phyloP scores from a whole-genome alignment of 2,888 invertebrate species.

The Malacosoma neustria region DNA sequence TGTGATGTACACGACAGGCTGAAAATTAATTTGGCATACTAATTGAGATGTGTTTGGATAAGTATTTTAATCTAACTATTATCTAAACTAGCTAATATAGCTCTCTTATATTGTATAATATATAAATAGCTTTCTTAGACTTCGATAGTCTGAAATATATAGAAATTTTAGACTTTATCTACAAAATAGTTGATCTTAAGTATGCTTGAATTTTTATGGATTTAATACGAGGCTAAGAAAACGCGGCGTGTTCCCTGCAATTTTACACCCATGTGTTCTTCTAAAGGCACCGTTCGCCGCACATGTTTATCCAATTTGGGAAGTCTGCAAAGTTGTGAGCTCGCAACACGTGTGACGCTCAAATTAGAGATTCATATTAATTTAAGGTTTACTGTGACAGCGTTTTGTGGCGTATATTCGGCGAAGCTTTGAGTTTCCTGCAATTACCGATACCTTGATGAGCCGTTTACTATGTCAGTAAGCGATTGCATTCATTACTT shows the following conservation, averaged over 20 bases:
- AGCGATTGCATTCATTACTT: too few relatives aligned
- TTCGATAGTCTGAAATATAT: not conserved
- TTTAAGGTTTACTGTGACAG: constrained; percentile 57
- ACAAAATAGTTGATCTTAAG: too few relatives aligned
- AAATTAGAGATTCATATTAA: constrained; percentile 74
- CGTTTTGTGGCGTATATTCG: constrained; percentile 33
- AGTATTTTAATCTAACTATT: too few relatives aligned
- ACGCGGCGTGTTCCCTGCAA: constrained; percentile 8
- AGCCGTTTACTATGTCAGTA: constrained; percentile 23
- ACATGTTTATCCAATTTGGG: constrained; percentile 73
- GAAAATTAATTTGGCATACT: too few relatives aligned
- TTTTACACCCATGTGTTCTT: constrained; percentile 22
- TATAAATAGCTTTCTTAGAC: not conserved
- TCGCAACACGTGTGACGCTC: constrained; percentile 67
- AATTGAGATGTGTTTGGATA: too few relatives aligned
- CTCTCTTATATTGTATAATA: too few relatives aligned
- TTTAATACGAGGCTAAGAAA: not conserved
- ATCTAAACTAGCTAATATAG: too few relatives aligned
- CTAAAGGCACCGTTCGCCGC: constrained; percentile 39
- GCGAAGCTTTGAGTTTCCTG: constrained; percentile 36
- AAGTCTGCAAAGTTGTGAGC: constrained; percentile 71
- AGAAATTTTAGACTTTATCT: not conserved
- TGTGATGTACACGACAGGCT: too few relatives aligned
- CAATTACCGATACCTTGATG: constrained; percentile 31
- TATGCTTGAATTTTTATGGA: too few relatives aligned